Evolutionary conservation across 2,113 vertebrate species (phyloP).

Genomic region (Cisticola juncidis): DNA sequence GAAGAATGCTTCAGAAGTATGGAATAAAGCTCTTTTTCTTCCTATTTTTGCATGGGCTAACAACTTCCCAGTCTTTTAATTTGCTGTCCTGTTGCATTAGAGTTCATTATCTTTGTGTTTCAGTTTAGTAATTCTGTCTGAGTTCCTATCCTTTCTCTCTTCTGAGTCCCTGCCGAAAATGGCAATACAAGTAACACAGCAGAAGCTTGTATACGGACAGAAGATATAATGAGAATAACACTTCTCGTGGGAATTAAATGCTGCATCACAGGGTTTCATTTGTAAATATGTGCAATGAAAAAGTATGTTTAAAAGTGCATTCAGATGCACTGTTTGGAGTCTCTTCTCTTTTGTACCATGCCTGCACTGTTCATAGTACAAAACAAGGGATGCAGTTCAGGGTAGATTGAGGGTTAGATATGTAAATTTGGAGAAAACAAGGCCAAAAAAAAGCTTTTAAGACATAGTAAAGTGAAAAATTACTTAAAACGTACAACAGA

Average conservation of each 20-base stretch:
- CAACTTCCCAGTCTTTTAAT: constrained; percentile 66
- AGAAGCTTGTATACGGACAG: constrained; percentile 60
- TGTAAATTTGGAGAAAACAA: constrained; percentile 5
- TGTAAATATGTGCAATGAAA: constrained; percentile 65
- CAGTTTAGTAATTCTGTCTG: constrained; percentile 67
- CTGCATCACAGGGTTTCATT: constrained; percentile 56
- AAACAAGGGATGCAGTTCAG: not conserved
- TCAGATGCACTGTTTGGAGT: constrained; percentile 43
- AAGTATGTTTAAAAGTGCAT: constrained; percentile 37
- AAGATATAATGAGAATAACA: constrained; percentile 60
- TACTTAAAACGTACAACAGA: not conserved
- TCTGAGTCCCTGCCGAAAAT: constrained; percentile 62
- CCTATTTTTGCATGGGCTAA: constrained; percentile 51
- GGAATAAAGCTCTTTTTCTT: constrained; percentile 68
- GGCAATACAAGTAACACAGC: constrained; percentile 64
- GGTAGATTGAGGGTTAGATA: not conserved
- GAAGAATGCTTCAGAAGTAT: constrained; percentile 65
- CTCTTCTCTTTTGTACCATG: not conserved
- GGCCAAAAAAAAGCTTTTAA: not conserved
- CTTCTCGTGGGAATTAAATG: constrained; percentile 63
- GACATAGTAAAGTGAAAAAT: not conserved
- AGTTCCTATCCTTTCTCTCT: constrained; percentile 65
- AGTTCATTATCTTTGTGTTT: constrained; percentile 73
- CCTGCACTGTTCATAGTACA: not conserved
- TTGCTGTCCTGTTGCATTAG: constrained; percentile 66